Conservation (phyloP, 2,888 invertebrate genomes). For the Drosophila dives region DNA sequence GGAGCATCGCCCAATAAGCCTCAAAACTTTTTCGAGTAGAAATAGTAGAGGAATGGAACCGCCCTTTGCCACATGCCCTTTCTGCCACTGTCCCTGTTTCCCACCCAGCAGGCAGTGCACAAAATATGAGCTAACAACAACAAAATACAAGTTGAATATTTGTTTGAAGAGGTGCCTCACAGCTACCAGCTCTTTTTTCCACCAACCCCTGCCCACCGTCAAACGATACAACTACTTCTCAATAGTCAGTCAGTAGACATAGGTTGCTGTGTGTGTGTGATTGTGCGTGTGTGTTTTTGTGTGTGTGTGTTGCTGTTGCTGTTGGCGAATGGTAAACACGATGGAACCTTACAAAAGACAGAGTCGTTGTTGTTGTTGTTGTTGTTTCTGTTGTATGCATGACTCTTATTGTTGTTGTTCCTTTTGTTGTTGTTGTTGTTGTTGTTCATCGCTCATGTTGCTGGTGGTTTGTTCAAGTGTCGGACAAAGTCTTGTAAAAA, state of each 20-base stretch:
- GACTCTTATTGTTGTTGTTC: conserved; percentile 2
- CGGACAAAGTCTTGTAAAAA: conserved; percentile 79
- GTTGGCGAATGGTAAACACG: conserved; percentile 54
- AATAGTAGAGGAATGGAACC: conserved; percentile 41
- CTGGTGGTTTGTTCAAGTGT: conserved; percentile 68
- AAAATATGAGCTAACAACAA: conserved; percentile 35
- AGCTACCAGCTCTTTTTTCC: neutral
- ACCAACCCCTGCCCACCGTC: neutral
- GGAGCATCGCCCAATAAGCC: conserved; percentile 46
- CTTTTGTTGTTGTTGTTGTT: conserved; percentile 21
- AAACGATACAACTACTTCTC: conserved; percentile 27
- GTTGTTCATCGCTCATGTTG: conserved; percentile 50
- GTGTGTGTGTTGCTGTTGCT: conserved; percentile 21
- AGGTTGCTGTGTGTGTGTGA: neutral
- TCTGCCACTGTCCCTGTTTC: neutral
- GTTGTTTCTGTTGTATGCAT: neutral
- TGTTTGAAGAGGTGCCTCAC: conserved; percentile 64
- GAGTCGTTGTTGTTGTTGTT: conserved; percentile 5
- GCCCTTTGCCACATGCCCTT: neutral
- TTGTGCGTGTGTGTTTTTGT: conserved; percentile 20
- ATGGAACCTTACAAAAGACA: conserved; percentile 39
- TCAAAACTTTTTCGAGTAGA: conserved; percentile 59
- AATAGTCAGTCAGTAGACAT: conserved; percentile 19
- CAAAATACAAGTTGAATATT: conserved; percentile 68
- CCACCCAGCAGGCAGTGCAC: conserved; percentile 21